phyloP scores from a whole-genome alignment of 2,888 invertebrate species.

The Eudemis profundana region DNA sequence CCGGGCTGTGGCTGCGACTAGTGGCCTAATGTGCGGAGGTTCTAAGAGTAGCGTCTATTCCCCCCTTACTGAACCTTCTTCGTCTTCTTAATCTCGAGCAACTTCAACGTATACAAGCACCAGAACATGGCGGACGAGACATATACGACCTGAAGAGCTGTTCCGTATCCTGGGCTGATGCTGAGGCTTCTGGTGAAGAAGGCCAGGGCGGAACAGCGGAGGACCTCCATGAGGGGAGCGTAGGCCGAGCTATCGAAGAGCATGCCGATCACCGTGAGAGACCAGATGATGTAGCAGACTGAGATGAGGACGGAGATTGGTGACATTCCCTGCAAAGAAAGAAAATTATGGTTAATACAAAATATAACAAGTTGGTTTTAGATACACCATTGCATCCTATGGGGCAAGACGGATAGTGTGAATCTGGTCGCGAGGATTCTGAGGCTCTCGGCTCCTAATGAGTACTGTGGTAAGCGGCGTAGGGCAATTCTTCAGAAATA shows the following conservation, averaged over 20 bases:
- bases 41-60: conserved; percentile 3
- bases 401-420: too few species aligned
- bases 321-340: conserved; percentile 85
- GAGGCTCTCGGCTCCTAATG: too few species aligned
- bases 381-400: too few species aligned
- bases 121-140: conserved; percentile 87
- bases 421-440: too few species aligned
- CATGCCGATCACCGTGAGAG: conserved; percentile 89
- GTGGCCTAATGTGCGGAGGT: too few species aligned
- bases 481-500: too few species aligned
- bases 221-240: conserved; percentile 87
- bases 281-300: conserved; percentile 87
- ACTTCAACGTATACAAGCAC: conserved; percentile 85
- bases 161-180: conserved; percentile 69
- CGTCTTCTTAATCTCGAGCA: conserved; percentile 83
- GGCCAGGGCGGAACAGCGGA: conserved; percentile 87
- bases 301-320: conserved; percentile 85
- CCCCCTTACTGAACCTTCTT: conserved; percentile 58
- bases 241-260: conserved; percentile 88
- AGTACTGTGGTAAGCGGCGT: too few species aligned
- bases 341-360: conserved; percentile 20
- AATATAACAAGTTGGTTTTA: too few species aligned
- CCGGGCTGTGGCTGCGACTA: too few species aligned
- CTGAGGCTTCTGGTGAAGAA: conserved; percentile 72
- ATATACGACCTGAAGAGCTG: conserved; percentile 84